phyloP scores from a whole-genome alignment of 2,113 vertebrate genomes.

The Pangasianodon gigas region DNA sequence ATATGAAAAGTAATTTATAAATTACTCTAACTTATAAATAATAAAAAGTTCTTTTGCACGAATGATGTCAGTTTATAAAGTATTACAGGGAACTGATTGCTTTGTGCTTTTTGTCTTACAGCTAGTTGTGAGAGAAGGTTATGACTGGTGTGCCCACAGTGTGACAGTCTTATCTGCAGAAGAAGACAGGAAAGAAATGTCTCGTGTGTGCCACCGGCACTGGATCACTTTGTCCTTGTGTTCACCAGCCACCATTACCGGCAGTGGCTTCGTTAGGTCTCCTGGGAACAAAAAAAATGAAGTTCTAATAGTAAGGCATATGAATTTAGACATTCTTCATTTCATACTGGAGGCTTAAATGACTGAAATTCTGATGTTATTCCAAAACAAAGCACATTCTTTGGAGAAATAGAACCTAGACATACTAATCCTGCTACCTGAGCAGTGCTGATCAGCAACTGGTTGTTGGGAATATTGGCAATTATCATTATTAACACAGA shows the following conservation, averaged over 20 bases:
- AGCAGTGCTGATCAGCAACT: neutral
- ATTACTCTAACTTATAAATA: neutral
- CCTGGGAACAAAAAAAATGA: slow-evolving; percentile 69
- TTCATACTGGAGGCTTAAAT: neutral
- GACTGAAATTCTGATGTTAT: neutral
- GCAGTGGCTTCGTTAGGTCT: slow-evolving; percentile 93
- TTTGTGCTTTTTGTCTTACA: slow-evolving; percentile 6
- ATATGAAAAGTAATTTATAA: neutral
- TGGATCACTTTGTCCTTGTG: slow-evolving; percentile 98
- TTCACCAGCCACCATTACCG: slow-evolving; percentile 87
- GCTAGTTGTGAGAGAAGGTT: slow-evolving; percentile 44
- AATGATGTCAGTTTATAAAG: neutral
- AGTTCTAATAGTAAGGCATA: neutral
- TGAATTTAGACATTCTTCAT: neutral
- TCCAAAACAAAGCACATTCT: neutral
- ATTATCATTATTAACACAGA: no score
- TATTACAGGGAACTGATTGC: neutral
- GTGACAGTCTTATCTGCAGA: slow-evolving; percentile 95
- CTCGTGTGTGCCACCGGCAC: slow-evolving; percentile 92
- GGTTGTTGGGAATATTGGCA: no score
- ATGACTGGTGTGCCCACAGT: slow-evolving; percentile 85
- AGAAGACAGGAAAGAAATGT: slow-evolving; percentile 91
- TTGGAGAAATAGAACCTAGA: neutral
- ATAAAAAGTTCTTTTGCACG: neutral
- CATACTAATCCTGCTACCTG: neutral